Evolutionary conservation across 92 coral and sea anemone genomes (phyloP).

Genomic region (Parazoanthus atlanticus): DNA sequence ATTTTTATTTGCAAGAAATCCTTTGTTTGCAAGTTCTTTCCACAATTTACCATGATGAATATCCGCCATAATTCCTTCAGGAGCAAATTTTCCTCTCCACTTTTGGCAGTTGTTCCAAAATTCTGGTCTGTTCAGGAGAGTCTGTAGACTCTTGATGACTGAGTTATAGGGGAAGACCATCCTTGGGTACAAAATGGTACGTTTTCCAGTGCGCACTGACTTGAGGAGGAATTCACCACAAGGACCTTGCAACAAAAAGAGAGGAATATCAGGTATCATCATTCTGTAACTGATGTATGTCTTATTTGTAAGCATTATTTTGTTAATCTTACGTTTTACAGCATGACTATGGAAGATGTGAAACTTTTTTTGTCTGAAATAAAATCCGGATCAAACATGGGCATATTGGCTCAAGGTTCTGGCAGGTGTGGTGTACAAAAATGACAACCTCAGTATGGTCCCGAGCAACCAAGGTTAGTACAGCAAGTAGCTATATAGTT

Average conservation of each 20-base stretch:
- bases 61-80: constrained; percentile 46
- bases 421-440: no score
- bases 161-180: constrained; percentile 68
- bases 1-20: constrained; percentile 36
- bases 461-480: no score
- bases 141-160: constrained; percentile 41
- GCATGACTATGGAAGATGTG: no score
- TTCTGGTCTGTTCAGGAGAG: constrained; percentile 49
- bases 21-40: constrained; percentile 52
- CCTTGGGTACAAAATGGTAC: constrained; percentile 58
- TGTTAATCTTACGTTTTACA: no score
- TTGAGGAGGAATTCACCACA: constrained; percentile 73
- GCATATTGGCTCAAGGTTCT: no score
- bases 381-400: no score
- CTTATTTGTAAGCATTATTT: no score
- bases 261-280: no score
- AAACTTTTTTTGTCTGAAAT: no score
- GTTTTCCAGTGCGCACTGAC: constrained; percentile 53
- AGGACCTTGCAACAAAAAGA: neutral
- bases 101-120: constrained; percentile 64
- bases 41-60: constrained; percentile 61
- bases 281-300: no score
- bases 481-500: no score
- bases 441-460: no score
- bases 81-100: constrained; percentile 31